Percentiles rank a stretch among this genome's conserved stretches.
phyloP scores from a whole-genome alignment of 2,113 vertebrate species.

The Notothenia rossii region DNA sequence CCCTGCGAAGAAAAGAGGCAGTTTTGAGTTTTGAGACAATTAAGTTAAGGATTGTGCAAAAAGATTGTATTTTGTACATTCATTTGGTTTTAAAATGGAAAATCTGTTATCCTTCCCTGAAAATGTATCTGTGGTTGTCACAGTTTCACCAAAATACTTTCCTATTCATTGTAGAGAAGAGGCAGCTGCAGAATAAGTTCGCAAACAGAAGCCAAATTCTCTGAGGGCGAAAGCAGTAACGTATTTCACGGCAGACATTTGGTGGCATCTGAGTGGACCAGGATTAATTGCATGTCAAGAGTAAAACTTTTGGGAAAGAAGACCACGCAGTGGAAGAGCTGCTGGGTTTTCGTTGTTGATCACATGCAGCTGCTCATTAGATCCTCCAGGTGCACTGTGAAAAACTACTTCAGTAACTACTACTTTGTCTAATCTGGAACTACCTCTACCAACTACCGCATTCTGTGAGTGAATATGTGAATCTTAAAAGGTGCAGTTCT shows the following conservation, averaged over 20 bases:
- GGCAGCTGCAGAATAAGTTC: constrained; percentile 27
- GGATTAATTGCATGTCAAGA: constrained; percentile 35
- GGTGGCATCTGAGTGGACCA: constrained; percentile 26
- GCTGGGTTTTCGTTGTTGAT: no score
- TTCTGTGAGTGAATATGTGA: not conserved
- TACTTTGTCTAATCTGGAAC: not conserved
- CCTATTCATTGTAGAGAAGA: constrained; percentile 13
- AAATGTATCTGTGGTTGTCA: constrained; percentile 15
- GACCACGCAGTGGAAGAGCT: no score
- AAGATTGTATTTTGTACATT: constrained; percentile 14
- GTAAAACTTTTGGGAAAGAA: not conserved
- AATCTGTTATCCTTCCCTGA: constrained; percentile 14
- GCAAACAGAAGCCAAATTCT: constrained; percentile 29
- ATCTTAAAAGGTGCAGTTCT: not conserved
- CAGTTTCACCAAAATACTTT: constrained; percentile 33
- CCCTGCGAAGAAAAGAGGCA: not conserved
- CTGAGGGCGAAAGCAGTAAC: constrained; percentile 29
- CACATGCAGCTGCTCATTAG: not conserved
- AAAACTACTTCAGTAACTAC: no score
- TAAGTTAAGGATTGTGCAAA: not conserved
- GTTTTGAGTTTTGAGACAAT: not conserved
- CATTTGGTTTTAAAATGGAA: not conserved
- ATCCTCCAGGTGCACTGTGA: not conserved
- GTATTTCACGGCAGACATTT: constrained; percentile 34
- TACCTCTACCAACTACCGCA: not conserved